Conservation (phyloP, 2,888 invertebrate genomes). For the Penaeus monodon region DNA sequence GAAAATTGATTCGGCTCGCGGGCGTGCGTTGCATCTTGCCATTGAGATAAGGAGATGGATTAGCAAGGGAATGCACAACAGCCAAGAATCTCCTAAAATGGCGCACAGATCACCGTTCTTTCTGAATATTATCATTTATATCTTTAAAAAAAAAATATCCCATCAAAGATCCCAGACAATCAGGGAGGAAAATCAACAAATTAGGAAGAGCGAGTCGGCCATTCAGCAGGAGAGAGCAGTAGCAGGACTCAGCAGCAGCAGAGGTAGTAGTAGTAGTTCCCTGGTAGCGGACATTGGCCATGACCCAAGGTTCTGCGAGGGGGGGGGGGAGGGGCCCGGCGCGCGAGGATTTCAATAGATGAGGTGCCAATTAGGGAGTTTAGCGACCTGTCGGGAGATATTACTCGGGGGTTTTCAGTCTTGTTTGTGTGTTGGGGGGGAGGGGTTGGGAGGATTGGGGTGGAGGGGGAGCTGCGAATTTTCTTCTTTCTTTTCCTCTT, state of each 20-base stretch:
- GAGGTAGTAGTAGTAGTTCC: neutral
- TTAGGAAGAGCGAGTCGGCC: too few relatives aligned
- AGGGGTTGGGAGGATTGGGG: too few relatives aligned
- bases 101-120: neutral
- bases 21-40: too few relatives aligned
- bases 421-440: neutral
- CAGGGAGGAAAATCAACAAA: too few relatives aligned
- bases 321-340: neutral
- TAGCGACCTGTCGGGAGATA: slow-evolving; percentile 2
- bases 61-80: neutral
- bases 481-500: neutral
- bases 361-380: neutral
- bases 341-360: neutral
- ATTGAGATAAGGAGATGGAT: neutral
- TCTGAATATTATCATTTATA: neutral
- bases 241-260: neutral
- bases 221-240: too few relatives aligned
- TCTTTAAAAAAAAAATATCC: too few relatives aligned
- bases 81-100: neutral
- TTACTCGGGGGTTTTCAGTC: neutral
- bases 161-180: too few relatives aligned
- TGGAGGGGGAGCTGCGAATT: neutral
- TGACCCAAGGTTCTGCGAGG: neutral
- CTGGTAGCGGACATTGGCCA: neutral
- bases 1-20: too few relatives aligned